These are phyloP conservation scores for Guaruba guarouba DNA, from an alignment of 2,113 vertebrate genomes.

Conservation along the genomic window DNA sequence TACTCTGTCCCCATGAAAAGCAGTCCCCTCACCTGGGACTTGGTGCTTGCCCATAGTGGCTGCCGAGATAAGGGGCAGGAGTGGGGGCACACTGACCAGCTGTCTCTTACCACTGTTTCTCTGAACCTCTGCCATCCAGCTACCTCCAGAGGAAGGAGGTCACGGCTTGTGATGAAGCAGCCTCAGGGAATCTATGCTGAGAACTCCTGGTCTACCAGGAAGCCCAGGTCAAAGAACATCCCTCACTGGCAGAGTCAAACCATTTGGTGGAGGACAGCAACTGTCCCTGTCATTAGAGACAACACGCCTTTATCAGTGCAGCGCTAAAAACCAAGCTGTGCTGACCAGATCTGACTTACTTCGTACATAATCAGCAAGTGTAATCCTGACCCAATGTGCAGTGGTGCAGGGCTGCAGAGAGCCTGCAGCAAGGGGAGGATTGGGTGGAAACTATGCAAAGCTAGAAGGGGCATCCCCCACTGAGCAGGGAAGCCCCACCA, in stretches of 20 bases:
- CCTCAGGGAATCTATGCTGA: neutral
- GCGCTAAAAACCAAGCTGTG: neutral
- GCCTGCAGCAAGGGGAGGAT: neutral
- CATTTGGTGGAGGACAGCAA: fast-evolving
- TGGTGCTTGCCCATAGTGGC: fast-evolving
- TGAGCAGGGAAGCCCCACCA: neutral
- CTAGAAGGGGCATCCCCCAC: neutral
- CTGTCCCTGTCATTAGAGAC: fast-evolving
- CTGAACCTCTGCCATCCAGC: neutral
- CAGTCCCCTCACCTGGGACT: neutral
- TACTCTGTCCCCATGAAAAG: fast-evolving
- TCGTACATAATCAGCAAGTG: neutral
- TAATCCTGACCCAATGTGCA: neutral
- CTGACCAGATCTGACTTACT: neutral
- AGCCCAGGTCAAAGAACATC: neutral
- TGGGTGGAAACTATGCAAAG: neutral
- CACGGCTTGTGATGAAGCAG: fast-evolving
- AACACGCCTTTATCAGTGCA: neutral
- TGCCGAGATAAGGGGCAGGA: neutral
- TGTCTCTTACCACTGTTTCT: neutral
- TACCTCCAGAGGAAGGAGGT: neutral
- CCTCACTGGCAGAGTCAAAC: neutral
- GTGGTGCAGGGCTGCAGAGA: neutral
- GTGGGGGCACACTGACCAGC: fast-evolving
- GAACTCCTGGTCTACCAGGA: neutral